Conservation (phyloP, 1,140 invertebrate species). For the Cydia strobilella region DNA sequence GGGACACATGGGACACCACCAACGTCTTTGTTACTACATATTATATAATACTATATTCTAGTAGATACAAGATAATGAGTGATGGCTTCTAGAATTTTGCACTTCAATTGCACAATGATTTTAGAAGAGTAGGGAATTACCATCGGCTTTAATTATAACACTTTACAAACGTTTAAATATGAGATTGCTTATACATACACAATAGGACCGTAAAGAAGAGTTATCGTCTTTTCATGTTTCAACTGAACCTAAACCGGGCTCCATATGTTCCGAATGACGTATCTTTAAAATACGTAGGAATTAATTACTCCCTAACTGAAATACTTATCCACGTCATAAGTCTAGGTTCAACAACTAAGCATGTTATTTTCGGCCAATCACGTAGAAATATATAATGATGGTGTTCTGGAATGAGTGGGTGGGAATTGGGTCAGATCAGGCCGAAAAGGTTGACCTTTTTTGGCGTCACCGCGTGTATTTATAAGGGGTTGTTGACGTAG, state of each 20-base stretch:
- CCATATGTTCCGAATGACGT: background rate
- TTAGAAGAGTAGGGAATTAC: conserved; percentile 1
- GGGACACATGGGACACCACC: too few species aligned
- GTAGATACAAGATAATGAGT: background rate
- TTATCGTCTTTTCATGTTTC: background rate
- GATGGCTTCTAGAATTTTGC: background rate
- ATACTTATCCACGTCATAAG: background rate
- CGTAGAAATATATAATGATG: conserved; percentile 15
- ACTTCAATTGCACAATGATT: background rate
- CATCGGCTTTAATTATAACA: background rate
- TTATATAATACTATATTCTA: background rate
- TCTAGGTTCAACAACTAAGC: background rate
- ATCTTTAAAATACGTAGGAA: background rate
- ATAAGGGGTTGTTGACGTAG: conserved; percentile 1
- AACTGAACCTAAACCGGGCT: background rate
- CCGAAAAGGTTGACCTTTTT: conserved; percentile 27
- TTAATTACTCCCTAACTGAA: background rate
- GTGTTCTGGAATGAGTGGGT: background rate
- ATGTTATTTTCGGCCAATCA: conserved; percentile 13
- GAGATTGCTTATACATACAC: background rate
- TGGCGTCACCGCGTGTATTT: conserved; percentile 7
- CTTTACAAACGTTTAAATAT: background rate
- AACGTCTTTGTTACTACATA: too few species aligned
- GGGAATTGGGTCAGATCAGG: conserved; percentile 1
- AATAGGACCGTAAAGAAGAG: background rate